phyloP scores from a whole-genome alignment of 1,140 invertebrate species.

The Drosophila orosa region DNA sequence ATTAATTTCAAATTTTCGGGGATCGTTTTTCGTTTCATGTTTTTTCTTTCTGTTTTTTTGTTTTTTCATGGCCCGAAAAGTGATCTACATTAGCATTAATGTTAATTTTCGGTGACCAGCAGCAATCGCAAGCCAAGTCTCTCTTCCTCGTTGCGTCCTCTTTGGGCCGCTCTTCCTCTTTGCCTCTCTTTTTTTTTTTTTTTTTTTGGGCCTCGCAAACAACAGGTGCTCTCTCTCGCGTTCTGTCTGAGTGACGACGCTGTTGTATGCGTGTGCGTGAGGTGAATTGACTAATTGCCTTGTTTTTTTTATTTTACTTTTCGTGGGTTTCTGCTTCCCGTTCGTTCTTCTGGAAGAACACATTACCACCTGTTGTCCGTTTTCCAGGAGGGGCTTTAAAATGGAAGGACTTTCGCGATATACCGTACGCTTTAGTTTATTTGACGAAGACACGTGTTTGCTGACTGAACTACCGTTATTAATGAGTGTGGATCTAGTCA shows the following conservation, averaged over 20 bases:
- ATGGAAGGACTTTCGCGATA: background rate
- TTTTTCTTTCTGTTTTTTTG: background rate
- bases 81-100: conserved; percentile 72
- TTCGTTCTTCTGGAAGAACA: conserved; percentile 5
- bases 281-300: conserved; percentile 73
- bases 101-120: conserved; percentile 47
- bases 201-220: conserved; percentile 16
- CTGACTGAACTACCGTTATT: conserved; percentile 81
- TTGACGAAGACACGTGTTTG: conserved; percentile 35
- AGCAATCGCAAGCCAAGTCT: conserved; percentile 21
- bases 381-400: conserved; percentile 18
- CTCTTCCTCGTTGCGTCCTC: conserved; percentile 27
- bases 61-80: conserved; percentile 28
- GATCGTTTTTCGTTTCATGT: conserved; percentile 19
- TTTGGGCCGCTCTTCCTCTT: conserved; percentile 17
- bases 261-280: conserved; percentile 59
- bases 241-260: conserved; percentile 60
- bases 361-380: conserved; percentile 43
- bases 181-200: conserved; percentile 18
- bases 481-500: conserved; percentile 85
- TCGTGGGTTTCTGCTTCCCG: conserved; percentile 1
- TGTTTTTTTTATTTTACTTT: conserved; percentile 14
- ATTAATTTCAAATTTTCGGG: conserved; percentile 62
- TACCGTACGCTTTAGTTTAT: background rate
- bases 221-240: conserved; percentile 60